A percentile compares a stretch with the other conserved stretches of the same genome.
phyloP scores from a whole-genome alignment of 2,113 vertebrate genomes.

The Daboia siamensis region DNA sequence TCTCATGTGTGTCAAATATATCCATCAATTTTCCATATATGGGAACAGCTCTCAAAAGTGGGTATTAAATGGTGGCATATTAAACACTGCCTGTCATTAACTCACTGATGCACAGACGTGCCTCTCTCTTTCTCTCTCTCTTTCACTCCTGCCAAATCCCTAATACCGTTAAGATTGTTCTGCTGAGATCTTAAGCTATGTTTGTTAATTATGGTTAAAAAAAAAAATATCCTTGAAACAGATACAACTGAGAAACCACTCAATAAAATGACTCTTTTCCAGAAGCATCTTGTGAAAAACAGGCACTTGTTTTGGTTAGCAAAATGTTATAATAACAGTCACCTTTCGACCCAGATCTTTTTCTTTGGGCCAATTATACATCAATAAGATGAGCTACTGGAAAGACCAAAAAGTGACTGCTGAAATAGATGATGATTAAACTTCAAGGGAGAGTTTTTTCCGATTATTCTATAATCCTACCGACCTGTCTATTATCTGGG shows the following conservation, averaged over 20 bases:
- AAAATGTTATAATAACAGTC: not conserved
- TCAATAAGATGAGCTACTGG: not conserved
- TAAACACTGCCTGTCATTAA: not conserved
- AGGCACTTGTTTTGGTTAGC: not conserved
- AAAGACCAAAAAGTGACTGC: not conserved
- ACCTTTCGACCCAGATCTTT: not conserved
- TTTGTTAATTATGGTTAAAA: constrained; percentile 10
- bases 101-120: not conserved
- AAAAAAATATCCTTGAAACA: not conserved
- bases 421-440: not conserved
- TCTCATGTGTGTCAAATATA: not conserved
- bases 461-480: not conserved
- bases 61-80: not conserved
- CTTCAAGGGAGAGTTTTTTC: not conserved
- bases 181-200: not conserved
- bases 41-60: not conserved
- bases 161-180: not conserved
- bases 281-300: not conserved
- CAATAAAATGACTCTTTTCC: not conserved
- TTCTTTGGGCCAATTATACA: not conserved
- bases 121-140: not conserved
- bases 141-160: not conserved
- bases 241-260: not conserved
- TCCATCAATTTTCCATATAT: not conserved
- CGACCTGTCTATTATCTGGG: not conserved